Base-by-base conservation (phyloP, 2,888 invertebrate species). In the Nemurella pictetii region DNA sequence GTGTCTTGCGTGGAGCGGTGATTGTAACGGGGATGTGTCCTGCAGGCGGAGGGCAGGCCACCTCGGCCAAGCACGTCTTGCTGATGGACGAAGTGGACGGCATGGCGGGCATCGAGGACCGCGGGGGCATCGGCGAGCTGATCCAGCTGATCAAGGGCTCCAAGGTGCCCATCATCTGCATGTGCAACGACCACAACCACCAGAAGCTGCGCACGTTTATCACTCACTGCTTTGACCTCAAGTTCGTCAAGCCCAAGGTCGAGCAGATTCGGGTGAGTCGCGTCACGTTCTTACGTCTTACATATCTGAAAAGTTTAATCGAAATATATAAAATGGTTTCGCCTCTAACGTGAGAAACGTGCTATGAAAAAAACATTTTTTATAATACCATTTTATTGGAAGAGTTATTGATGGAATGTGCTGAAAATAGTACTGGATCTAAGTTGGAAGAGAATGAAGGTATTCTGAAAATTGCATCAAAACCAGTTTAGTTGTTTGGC, bases 41-140 rank as follows among this genome's bases (percentile, higher is more conserved):
- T n/a, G n/a, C 85, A 90, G 90, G 89, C 86, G 87, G 87, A 83
- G 86, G 86, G 9, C 86, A 86, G 0, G 85, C 92, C 0, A 91
- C 94, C 0, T 92, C 93, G 0, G 94, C 94, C 87, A 97, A 96
- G 88, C 97, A 98, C 89, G 97, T 97, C 20, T 91, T 99, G 7
- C 93, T 99, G n/a, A 99, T 99, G 99, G 99, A 99, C 89, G 99
- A 99, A 93, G 99, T 99, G 0, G 99, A 99, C 89, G 99, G 99
- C 9, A 99, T 99, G 99, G 97, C 98, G 0, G 99, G 99, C 1
- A 99, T 99, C 90, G 98, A 99, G 90, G 99, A 99, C 90, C 93
- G 99, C 88, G 99, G 99, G 28, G 99, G 99, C 75, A 94, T 99
- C 83, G 96, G 98, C 91, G 99, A 99, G 91, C 91, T 99, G 78